Evolutionary conservation across 2,888 invertebrate species (phyloP), one percentile per base, ranked within the genome.

Genomic region (Aphelenchoides bicaudatus): DNA sequence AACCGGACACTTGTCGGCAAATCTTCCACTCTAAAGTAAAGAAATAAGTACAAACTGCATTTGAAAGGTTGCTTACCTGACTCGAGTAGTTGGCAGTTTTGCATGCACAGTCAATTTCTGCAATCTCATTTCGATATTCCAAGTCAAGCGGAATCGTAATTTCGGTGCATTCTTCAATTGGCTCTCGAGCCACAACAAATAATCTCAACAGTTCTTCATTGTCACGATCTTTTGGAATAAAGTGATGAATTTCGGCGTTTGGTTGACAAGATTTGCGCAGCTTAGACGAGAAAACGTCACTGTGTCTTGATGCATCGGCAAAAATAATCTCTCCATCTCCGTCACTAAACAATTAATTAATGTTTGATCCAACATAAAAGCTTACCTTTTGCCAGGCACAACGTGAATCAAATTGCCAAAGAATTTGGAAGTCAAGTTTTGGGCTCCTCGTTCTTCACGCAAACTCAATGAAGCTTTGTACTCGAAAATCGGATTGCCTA

Each of bases 261-360:
- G 61, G 61, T 10, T 55, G 29, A 28, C 61, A 61, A 10, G 61
- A 61, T 27, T 53, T 61, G 38, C 28, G n/a, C 39, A 43, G 16
- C 23, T 19, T 21, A 8, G 6, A 21, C 43, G 25, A n/a, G 10
- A 43, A n/a, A n/a, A 8, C 10, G 10, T 43, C 16, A 10, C n/a
- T 25, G 43, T 43, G 43, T n/a, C 25, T 43, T 25, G 43, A 43
- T 6, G 43, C 43, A 25, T 43, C 43, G 6, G 43, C 43, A 25
- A 21, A 43, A 6, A 43, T 25, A 6, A 43, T n/a, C 23, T 19
- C 21, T 8, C 21, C n/a, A n/a, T 21, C n/a, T 25, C 43, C 25
- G 43, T n/a, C 10, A 43, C 25, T 43, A n/a, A 8, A 8, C 23
- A 43, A 21, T 6, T 6, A 25, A 43, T 43, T 8, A 43, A 43